Evolutionary conservation across 2,113 vertebrate species (phyloP).

Genomic region (Toxotes jaculatrix): DNA sequence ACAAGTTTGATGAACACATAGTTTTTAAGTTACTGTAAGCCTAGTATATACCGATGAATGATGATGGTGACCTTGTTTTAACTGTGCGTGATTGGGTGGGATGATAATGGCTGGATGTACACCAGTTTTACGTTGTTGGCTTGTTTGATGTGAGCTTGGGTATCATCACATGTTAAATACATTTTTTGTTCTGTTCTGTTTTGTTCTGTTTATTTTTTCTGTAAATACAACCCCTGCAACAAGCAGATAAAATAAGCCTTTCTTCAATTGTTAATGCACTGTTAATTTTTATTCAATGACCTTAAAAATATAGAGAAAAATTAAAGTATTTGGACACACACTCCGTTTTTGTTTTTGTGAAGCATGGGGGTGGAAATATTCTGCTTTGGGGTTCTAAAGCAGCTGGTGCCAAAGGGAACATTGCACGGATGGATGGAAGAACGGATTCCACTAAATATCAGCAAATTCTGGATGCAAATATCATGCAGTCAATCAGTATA

Average conservation of each 20-base stretch:
- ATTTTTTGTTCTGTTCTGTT: background rate
- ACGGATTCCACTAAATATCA: background rate
- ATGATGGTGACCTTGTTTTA: background rate
- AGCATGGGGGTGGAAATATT: background rate
- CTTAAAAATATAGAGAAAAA: background rate
- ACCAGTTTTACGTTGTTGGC: background rate
- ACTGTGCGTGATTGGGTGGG: background rate
- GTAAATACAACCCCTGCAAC: background rate
- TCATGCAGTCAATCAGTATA: slow-evolving; percentile 1
- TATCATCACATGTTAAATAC: too few relatives aligned
- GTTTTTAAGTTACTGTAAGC: too few relatives aligned
- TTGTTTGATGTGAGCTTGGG: background rate
- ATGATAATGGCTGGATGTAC: background rate
- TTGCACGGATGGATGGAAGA: background rate
- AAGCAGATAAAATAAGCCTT: background rate
- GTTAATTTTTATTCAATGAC: background rate
- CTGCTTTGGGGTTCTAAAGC: background rate
- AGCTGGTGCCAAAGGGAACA: background rate
- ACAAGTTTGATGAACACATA: background rate
- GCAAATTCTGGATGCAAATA: background rate
- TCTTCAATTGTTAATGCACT: background rate
- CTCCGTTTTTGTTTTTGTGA: background rate
- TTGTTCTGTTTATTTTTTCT: background rate
- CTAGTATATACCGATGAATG: background rate
- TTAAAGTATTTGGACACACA: background rate